phyloP scores from a whole-genome alignment of 2,888 invertebrate genomes.

The Endomychus coccineus region DNA sequence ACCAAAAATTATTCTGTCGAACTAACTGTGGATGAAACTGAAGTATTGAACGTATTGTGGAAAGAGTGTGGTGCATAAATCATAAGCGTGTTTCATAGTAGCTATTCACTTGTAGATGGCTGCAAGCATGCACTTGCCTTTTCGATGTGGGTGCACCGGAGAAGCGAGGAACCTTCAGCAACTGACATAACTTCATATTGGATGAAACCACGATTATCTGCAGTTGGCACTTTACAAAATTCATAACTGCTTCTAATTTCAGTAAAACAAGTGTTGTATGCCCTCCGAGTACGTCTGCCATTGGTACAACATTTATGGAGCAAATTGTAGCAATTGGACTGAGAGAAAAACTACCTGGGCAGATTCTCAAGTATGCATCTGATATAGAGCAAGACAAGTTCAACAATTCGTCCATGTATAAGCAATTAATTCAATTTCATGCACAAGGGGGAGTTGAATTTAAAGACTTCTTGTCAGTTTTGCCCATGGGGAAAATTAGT shows the following conservation, averaged over 20 bases:
- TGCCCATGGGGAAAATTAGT: slow-evolving; percentile 1
- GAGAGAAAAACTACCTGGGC: not conserved
- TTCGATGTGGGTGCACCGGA: slow-evolving; percentile 14
- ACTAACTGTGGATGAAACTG: slow-evolving; percentile 1
- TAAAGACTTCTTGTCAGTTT: slow-evolving; percentile 10
- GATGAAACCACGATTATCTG: slow-evolving; percentile 1
- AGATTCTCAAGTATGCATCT: slow-evolving; percentile 5
- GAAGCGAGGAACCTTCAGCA: slow-evolving; percentile 12
- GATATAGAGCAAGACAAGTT: slow-evolving; percentile 2
- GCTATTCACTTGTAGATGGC: slow-evolving; percentile 1
- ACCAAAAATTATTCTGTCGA: slow-evolving; percentile 2
- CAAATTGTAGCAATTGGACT: slow-evolving; percentile 1
- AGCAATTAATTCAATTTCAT: slow-evolving; percentile 8
- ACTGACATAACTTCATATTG: slow-evolving; percentile 1
- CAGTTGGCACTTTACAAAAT: slow-evolving; percentile 2
- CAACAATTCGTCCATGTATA: slow-evolving; percentile 9
- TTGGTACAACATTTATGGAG: not conserved
- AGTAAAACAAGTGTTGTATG: slow-evolving; percentile 1
- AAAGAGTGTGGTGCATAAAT: slow-evolving; percentile 1
- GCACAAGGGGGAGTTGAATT: slow-evolving; percentile 1
- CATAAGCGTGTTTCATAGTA: slow-evolving; percentile 1
- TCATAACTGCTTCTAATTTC: slow-evolving; percentile 1
- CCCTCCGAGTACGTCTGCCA: slow-evolving; percentile 1
- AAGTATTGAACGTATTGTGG: not conserved
- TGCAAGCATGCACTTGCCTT: slow-evolving; percentile 12